Percentiles rank a stretch among this genome's conserved stretches.
These are phyloP conservation scores for Heliopora coerulea DNA, from an alignment of 92 coral and sea anemone genomes.

Conservation along the genomic window DNA sequence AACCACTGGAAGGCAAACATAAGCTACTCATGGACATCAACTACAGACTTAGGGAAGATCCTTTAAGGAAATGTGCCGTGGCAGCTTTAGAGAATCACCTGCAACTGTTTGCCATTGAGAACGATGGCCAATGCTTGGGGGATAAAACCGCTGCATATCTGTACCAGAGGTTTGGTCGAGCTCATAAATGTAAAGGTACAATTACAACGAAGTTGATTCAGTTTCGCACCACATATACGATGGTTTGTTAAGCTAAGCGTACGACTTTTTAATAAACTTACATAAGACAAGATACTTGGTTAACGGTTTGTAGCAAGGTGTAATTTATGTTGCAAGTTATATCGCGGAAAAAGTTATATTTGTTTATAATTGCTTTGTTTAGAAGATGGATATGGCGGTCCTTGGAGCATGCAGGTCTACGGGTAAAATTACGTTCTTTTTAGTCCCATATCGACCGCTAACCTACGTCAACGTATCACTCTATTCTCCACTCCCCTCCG, in stretches of 20 bases:
- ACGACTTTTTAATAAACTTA: no score
- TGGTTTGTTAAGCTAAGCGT: no score
- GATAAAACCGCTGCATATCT: conserved; percentile 50
- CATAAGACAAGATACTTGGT: no score
- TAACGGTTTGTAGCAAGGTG: no score
- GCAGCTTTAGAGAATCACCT: conserved; percentile 75
- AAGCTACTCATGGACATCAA: conserved; percentile 79
- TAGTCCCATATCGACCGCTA: neutral
- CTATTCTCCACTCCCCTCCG: no score
- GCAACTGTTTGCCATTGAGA: conserved; percentile 77
- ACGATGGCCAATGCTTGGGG: conserved; percentile 97
- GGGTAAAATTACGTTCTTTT: conserved; percentile 49
- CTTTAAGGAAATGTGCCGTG: conserved; percentile 79
- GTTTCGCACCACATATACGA: no score
- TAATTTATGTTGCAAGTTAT: no score
- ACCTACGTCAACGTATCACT: no score
- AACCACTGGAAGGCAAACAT: conserved; percentile 83
- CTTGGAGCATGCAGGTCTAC: conserved; percentile 97
- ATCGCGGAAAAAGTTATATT: no score
- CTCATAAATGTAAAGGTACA: conserved; percentile 73
- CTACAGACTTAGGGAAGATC: conserved; percentile 77
- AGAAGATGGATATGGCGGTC: conserved; percentile 97
- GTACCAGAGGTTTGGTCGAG: conserved; percentile 69
- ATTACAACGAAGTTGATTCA: no score
- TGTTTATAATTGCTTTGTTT: neutral